phyloP scores from a whole-genome alignment of 2,888 invertebrate species.

The Tipula vernalis region DNA sequence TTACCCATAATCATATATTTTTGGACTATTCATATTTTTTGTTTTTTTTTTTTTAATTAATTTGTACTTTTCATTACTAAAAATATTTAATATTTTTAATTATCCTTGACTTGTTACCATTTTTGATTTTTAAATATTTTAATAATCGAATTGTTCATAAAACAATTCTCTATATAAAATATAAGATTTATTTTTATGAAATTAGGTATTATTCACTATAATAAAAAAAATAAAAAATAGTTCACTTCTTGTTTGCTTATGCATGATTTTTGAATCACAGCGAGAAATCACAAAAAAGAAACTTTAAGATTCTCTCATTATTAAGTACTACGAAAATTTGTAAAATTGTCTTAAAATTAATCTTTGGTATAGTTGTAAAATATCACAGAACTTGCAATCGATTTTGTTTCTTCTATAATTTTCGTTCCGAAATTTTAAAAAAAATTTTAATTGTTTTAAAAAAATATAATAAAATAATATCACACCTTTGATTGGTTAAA shows the following conservation, averaged over 20 bases:
- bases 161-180: background rate
- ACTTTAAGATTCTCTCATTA: background rate
- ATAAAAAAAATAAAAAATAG: background rate
- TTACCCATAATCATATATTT: background rate
- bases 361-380: background rate
- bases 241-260: background rate
- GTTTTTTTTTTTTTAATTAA: background rate
- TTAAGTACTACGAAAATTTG: background rate
- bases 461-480: slow-evolving; percentile 4
- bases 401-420: background rate
- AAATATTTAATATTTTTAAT: background rate
- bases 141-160: background rate
- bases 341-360: slow-evolving; percentile 4
- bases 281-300: background rate
- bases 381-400: background rate
- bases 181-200: background rate
- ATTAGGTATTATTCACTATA: background rate
- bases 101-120: background rate
- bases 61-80: background rate
- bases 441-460: background rate
- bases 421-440: background rate
- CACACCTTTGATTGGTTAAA: background rate
- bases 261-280: background rate
- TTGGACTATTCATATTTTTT: background rate
- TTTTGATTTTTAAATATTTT: background rate